Evolutionary conservation across 2,113 vertebrate species (phyloP).

Genomic region (Nerophis ophidion): DNA sequence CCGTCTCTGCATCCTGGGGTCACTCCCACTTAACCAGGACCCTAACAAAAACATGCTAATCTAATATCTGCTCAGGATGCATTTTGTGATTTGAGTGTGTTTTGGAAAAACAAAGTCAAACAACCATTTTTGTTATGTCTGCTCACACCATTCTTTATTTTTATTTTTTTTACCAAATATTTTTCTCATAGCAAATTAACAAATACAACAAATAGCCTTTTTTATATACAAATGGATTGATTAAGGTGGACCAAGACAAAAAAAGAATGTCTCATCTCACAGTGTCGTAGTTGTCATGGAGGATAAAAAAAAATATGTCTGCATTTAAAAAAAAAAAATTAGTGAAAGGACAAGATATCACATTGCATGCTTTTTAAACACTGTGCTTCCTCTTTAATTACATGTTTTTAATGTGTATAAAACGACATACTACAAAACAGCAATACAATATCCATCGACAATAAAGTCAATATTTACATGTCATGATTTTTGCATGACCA

Average conservation of each 20-base stretch:
- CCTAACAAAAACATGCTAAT: too few relatives aligned
- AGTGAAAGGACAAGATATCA: slow-evolving; percentile 21
- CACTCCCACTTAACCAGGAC: too few relatives aligned
- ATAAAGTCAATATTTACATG: slow-evolving; percentile 43
- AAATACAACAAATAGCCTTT: neutral
- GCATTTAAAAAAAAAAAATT: slow-evolving; percentile 8
- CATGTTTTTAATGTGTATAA: slow-evolving; percentile 31
- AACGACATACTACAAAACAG: slow-evolving; percentile 59
- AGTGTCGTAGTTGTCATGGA: slow-evolving; percentile 35
- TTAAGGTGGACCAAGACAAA: slow-evolving; percentile 5
- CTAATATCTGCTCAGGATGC: too few relatives aligned
- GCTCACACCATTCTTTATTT: slow-evolving; percentile 18
- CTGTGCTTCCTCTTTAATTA: slow-evolving; percentile 28
- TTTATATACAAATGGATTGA: neutral
- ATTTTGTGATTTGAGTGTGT: too few relatives aligned
- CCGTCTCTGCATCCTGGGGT: too few relatives aligned
- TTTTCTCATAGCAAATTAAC: neutral
- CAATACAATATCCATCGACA: slow-evolving; percentile 49
- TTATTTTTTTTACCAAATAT: neutral
- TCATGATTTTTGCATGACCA: slow-evolving; percentile 15
- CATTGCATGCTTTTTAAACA: slow-evolving; percentile 59
- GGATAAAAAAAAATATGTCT: slow-evolving; percentile 11
- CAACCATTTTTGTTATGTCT: slow-evolving; percentile 3
- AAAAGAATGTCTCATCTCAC: slow-evolving; percentile 28
- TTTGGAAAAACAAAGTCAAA: neutral